Conservation (phyloP, 2,797 vertebrate genomes). For the Pelochelys cantorii region DNA sequence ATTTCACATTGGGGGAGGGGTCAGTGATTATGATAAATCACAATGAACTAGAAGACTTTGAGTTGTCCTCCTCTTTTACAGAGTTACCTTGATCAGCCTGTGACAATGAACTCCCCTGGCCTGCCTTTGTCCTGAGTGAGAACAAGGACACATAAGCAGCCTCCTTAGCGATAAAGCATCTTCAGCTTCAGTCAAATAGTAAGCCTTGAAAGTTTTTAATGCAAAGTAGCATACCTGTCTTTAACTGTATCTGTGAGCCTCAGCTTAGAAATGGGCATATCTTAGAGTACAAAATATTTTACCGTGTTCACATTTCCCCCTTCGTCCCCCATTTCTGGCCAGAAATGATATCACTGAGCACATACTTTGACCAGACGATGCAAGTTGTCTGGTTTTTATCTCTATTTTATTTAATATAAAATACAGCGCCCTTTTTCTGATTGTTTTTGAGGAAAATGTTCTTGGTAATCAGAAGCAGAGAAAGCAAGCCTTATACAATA, state of each 20-base stretch:
- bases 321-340: too few relatives aligned
- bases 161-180: conserved; percentile 12
- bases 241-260: rapidly evolving
- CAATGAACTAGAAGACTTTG: conserved; percentile 75
- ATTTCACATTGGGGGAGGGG: conserved; percentile 74
- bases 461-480: not conserved
- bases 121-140: conserved; percentile 52
- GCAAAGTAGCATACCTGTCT: not conserved
- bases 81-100: conserved; percentile 46
- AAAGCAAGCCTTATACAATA: not conserved
- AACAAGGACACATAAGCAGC: conserved; percentile 73
- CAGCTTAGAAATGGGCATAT: rapidly evolving
- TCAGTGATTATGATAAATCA: conserved; percentile 72
- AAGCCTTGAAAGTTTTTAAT: not conserved
- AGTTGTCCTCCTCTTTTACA: conserved; percentile 67
- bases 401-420: not conserved
- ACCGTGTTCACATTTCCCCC: not conserved
- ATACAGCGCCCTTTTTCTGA: not conserved
- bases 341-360: not conserved
- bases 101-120: not conserved
- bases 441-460: not conserved
- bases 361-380: not conserved
- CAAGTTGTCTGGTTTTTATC: rapidly evolving
- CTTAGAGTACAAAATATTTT: not conserved
- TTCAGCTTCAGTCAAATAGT: not conserved